Evolutionary conservation across 2,113 vertebrate genomes (phyloP).

Genomic region (Turnix velox): DNA sequence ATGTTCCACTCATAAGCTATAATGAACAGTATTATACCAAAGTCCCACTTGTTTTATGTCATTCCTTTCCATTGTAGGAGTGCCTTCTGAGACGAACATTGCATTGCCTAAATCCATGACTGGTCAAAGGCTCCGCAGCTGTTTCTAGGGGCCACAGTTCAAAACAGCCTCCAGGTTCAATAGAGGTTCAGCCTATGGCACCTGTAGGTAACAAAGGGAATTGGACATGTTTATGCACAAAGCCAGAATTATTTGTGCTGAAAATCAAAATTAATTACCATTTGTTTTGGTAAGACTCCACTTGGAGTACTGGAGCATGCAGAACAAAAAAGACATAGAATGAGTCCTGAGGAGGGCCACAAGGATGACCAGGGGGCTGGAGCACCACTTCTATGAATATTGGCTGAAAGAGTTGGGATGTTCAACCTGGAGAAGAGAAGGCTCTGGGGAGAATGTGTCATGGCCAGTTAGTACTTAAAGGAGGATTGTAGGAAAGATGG

Average conservation of each 20-base stretch:
- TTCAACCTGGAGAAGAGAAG: background rate
- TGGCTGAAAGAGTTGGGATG: background rate
- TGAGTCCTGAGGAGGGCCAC: background rate
- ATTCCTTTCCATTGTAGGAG: background rate
- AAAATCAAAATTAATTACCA: background rate
- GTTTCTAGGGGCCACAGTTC: background rate
- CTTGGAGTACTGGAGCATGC: background rate
- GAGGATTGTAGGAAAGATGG: background rate
- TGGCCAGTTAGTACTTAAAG: background rate
- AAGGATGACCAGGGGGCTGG: background rate
- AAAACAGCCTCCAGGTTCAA: background rate
- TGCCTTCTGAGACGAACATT: background rate
- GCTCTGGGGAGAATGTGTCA: background rate
- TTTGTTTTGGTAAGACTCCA: background rate
- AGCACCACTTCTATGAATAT: background rate
- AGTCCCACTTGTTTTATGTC: background rate
- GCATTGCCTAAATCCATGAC: fast-evolving
- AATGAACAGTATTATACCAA: background rate
- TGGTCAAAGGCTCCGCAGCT: background rate
- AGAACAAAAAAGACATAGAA: background rate
- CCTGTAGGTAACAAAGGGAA: background rate
- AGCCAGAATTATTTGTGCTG: background rate
- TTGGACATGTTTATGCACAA: background rate
- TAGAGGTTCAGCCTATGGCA: background rate
- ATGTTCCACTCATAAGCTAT: background rate